phyloP scores from a whole-genome alignment of 1,140 invertebrate species.

The Xylocopa sonorina region DNA sequence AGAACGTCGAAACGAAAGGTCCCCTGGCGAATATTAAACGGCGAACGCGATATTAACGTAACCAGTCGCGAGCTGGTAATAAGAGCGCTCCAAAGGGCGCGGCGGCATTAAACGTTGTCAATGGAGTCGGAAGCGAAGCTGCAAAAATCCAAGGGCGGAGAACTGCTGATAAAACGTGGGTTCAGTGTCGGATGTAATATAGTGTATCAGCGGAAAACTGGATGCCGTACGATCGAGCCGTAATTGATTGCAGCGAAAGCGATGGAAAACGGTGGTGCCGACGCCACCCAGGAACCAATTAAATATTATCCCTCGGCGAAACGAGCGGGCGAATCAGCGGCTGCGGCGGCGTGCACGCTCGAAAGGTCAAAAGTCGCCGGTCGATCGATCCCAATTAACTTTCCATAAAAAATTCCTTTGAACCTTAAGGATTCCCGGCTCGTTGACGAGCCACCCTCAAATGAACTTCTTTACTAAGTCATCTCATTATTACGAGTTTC shows the following conservation, averaged over 20 bases:
- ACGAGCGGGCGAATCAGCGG: not conserved
- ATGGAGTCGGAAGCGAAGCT: not conserved
- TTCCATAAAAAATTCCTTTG: conserved; percentile 23
- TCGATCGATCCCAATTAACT: conserved; percentile 40
- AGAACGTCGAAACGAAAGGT: not conserved
- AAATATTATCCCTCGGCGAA: conserved; percentile 24
- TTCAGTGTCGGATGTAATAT: not conserved
- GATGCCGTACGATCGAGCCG: not conserved
- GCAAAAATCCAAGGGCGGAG: not conserved
- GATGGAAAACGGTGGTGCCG: conserved; percentile 7
- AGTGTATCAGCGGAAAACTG: not conserved
- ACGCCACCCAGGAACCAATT: conserved; percentile 11
- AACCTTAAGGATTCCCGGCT: not conserved
- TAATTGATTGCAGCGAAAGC: conserved; percentile 41
- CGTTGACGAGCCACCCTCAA: too few species aligned
- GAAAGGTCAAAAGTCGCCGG: conserved; percentile 21
- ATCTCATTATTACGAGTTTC: conserved; percentile 29
- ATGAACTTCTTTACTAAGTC: conserved; percentile 31
- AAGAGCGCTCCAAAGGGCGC: not conserved
- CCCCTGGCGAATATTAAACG: not conserved
- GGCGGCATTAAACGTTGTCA: not conserved
- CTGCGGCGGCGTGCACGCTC: conserved; percentile 11
- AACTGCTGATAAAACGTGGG: not conserved
- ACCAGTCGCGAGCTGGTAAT: not conserved
- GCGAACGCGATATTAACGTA: not conserved